phyloP scores from a whole-genome alignment of 2,797 vertebrate genomes.

The Artibeus jamaicensis region DNA sequence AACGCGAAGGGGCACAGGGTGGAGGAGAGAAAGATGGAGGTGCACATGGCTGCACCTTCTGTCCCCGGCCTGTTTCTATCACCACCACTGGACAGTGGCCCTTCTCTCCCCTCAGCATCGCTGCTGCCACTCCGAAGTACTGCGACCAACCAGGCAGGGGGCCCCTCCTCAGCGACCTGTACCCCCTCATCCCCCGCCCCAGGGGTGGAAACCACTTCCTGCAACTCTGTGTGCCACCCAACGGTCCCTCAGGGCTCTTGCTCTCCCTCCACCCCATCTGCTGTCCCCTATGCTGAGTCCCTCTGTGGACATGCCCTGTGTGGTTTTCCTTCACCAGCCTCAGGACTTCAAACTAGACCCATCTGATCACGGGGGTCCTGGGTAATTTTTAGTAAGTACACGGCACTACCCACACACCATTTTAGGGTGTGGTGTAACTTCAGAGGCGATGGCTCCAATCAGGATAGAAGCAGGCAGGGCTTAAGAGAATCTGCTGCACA shows the following conservation, averaged over 20 bases:
- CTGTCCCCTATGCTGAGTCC: not conserved
- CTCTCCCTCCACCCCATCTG: not conserved
- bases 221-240: not conserved
- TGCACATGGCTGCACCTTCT: too few relatives aligned
- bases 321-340: not conserved
- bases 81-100: not conserved
- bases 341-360: not conserved
- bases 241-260: not conserved
- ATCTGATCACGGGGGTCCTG: fast-evolving
- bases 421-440: not conserved
- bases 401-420: not conserved
- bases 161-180: not conserved
- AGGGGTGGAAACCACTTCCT: not conserved
- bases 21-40: not conserved
- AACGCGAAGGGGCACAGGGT: not conserved
- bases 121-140: not conserved
- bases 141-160: not conserved
- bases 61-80: not conserved
- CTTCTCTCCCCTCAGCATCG: not conserved
- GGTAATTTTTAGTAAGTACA: not conserved
- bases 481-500: not conserved
- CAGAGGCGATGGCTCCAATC: not conserved
- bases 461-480: not conserved
- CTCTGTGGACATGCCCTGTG: not conserved
- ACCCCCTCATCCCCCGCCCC: not conserved